A percentile compares a stretch with the other conserved stretches of the same genome.
Conservation (phyloP, 2,113 vertebrate genomes). For the Hemicordylus capensis region DNA sequence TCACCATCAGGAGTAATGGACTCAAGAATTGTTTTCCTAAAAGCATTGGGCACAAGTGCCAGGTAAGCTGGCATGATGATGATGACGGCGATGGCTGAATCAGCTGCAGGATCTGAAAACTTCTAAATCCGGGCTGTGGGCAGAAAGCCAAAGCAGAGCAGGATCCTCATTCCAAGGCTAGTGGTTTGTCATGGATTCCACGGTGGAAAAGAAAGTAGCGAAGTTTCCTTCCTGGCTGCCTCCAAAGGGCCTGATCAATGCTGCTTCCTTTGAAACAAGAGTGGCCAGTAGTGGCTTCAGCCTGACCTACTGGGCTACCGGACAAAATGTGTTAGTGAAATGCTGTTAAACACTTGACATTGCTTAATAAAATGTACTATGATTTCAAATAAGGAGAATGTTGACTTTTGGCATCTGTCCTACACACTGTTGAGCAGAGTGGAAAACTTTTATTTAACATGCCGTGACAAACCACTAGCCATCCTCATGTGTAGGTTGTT, state of each 20-base stretch:
- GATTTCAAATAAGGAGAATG: neutral
- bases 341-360: neutral
- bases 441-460: neutral
- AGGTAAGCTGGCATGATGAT: neutral
- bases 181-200: conserved; percentile 44
- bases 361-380: conserved; percentile 2
- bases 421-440: neutral
- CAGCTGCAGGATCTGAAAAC: neutral
- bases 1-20: neutral
- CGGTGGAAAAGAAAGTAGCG: neutral
- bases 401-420: neutral
- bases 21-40: neutral
- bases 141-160: neutral
- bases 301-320: neutral
- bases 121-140: neutral
- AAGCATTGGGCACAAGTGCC: neutral
- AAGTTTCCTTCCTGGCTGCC: neutral
- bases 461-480: conserved; percentile 49
- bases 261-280: neutral
- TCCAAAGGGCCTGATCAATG: neutral
- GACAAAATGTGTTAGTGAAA: neutral
- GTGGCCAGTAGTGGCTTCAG: neutral
- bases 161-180: neutral
- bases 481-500: rapidly evolving
- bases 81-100: neutral